Evolutionary conservation across 2,113 vertebrate species (phyloP).

Genomic region (Aythya baeri): DNA sequence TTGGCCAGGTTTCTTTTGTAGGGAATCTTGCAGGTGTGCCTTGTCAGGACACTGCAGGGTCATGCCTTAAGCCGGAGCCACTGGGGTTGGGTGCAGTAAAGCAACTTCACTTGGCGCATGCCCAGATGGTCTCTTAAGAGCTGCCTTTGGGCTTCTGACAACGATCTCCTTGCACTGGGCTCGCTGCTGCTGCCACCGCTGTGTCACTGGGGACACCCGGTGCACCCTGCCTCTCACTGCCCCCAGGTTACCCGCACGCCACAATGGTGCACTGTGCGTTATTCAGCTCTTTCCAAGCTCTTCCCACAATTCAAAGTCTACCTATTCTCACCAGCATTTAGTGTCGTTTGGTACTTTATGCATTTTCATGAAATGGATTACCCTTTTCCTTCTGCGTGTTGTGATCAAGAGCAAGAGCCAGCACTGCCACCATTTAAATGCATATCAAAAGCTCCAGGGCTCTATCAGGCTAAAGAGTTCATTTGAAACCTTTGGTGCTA

Average conservation of each 20-base stretch:
- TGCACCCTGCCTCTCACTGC: background rate
- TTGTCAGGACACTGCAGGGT: background rate
- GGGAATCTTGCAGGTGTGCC: background rate
- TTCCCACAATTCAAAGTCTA: background rate
- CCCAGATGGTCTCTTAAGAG: background rate
- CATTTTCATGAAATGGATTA: background rate
- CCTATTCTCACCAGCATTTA: background rate
- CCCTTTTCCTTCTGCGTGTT: background rate
- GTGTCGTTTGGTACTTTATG: background rate
- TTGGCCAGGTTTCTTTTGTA: background rate
- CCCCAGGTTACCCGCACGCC: fast-evolving
- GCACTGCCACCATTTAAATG: background rate
- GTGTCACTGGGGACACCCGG: fast-evolving
- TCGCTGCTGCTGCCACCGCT: background rate
- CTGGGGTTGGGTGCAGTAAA: background rate
- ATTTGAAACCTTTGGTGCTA: background rate
- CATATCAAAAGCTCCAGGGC: background rate
- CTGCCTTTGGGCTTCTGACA: background rate
- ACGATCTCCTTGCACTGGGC: background rate
- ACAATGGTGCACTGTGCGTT: background rate
- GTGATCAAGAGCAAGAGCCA: background rate
- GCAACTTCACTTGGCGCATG: background rate
- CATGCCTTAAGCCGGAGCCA: background rate
- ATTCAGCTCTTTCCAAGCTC: background rate
- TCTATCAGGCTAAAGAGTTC: background rate